Evolutionary conservation across 1,140 invertebrate species (phyloP), one percentile per base, ranked within the genome.

Genomic region (Ruditapes philippinarum): DNA sequence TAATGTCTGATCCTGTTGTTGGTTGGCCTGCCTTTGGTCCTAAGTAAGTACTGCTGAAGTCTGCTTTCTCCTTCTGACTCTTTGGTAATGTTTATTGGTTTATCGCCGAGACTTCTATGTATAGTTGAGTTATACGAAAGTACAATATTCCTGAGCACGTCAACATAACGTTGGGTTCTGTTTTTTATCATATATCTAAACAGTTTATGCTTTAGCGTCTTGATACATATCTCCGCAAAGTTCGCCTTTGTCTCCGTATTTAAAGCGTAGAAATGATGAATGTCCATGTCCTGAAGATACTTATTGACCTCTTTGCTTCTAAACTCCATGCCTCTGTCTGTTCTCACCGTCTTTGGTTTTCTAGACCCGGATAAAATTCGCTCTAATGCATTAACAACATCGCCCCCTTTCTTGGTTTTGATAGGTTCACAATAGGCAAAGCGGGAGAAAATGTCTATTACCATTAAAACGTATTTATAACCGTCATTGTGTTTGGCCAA

Each of bases 231-330:
- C 38, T 85, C 45, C 0, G 45, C 49, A 31, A 76, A 86, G 28
- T 54, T 86, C 7, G 70, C 70, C 60, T 86, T 74, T 2, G 83
- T 86, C 45, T 74, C 83, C 33, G n/a, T 86, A 25, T 76, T 73
- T 2, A 9, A 17, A 4, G 49, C 45, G 31, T 22, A 22, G 36
- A 86, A 57, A 62, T 74, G 83, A 33, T 70, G 62, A 45, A 83
- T 70, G 40, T 33, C 33, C 25, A 22, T 22, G 5, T 42, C 42
- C 19, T 45, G 45, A 7, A 86, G 22, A 60, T 49, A 86, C 38
- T 51, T 57, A 4, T 2, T 31, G 0, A 42, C 49, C 36, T 60
- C 51, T 45, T 60, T 74, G 38, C 36, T 74, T 70, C 22, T 40
- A 38, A 65, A 62, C 25, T 83, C 70, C 33, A 19, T 74, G 3